These are phyloP conservation scores for Leucophenga varia DNA, from an alignment of 1,140 invertebrate genomes.

Conservation along the genomic window DNA sequence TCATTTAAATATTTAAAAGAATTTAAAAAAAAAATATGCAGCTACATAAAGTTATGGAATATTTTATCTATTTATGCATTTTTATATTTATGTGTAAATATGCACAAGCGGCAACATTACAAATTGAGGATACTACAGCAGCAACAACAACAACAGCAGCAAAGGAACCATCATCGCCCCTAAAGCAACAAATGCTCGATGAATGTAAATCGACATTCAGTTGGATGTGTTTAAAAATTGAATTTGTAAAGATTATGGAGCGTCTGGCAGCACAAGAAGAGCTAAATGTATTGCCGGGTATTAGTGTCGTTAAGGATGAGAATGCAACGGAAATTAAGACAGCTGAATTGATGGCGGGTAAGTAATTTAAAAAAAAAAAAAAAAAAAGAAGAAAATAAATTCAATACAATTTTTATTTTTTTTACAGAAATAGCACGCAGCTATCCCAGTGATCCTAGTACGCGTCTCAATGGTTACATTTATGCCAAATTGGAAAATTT, in stretches of 20 bases:
- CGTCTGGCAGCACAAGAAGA: constrained; percentile 62
- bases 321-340: constrained; percentile 61
- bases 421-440: constrained; percentile 68
- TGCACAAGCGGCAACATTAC: constrained; percentile 32
- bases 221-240: constrained; percentile 75
- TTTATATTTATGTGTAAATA: constrained; percentile 43
- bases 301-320: constrained; percentile 70
- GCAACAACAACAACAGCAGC: constrained; percentile 13
- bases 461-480: constrained; percentile 74
- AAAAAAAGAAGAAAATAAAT: background rate
- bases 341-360: constrained; percentile 65
- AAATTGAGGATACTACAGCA: constrained; percentile 4
- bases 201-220: constrained; percentile 73
- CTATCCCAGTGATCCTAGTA: constrained; percentile 73
- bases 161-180: constrained; percentile 18
- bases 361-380: constrained; percentile 7
- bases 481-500: constrained; percentile 70
- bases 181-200: constrained; percentile 17
- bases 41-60: constrained; percentile 42
- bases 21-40: constrained; percentile 27
- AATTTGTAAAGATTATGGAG: constrained; percentile 76
- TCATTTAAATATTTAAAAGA: background rate
- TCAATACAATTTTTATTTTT: background rate
- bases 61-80: constrained; percentile 39
- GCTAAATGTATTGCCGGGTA: constrained; percentile 64